phyloP scores from a whole-genome alignment of 1,140 invertebrate genomes.

The Pseudomyrmex gracilis region DNA sequence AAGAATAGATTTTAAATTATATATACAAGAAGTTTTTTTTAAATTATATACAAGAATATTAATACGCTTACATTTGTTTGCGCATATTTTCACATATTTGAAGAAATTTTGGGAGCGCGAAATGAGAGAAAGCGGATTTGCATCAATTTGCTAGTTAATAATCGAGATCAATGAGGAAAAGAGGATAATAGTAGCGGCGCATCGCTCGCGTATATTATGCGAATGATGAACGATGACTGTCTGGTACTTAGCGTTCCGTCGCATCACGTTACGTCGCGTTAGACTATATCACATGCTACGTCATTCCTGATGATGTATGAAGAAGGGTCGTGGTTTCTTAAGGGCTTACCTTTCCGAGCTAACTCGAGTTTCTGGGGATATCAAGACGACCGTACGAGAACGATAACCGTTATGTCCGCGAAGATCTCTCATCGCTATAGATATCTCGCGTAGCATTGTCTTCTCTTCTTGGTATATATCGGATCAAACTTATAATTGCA shows the following conservation, averaged over 20 bases:
- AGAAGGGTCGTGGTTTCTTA: conserved; percentile 65
- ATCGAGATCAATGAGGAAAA: conserved; percentile 30
- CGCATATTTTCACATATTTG: conserved; percentile 5
- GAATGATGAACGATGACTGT: conserved; percentile 69
- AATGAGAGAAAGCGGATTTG: no score
- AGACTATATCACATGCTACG: conserved; percentile 49
- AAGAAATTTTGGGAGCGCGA: background rate
- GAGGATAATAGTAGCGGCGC: conserved; percentile 41
- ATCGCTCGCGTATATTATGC: conserved; percentile 57
- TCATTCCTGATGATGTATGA: conserved; percentile 68
- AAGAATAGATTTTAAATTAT: conserved; percentile 6
- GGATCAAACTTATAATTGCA: conserved; percentile 39
- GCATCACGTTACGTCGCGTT: conserved; percentile 43
- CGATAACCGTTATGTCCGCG: conserved; percentile 26
- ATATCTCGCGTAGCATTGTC: background rate
- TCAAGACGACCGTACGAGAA: conserved; percentile 19
- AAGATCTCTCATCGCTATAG: background rate
- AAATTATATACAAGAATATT: background rate
- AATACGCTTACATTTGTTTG: background rate
- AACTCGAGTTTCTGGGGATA: background rate
- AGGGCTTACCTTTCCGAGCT: conserved; percentile 55
- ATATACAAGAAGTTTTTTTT: background rate
- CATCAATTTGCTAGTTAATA: conserved; percentile 19
- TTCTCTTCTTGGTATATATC: conserved; percentile 3
- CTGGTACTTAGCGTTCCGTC: conserved; percentile 48